phyloP scores from a whole-genome alignment of 2,113 vertebrate genomes.

The Indri indri region DNA sequence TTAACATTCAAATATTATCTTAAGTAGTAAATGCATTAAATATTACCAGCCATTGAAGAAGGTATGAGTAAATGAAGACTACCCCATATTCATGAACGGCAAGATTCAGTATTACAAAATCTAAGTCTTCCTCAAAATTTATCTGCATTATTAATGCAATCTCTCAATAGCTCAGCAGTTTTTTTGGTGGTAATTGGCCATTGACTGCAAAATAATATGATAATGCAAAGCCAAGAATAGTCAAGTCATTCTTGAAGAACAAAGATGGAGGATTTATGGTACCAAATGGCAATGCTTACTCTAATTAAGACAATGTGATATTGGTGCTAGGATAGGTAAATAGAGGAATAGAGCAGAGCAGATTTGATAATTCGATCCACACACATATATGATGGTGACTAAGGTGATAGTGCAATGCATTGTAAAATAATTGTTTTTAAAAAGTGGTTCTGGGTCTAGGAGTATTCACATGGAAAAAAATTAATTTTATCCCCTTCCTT shows the following conservation, averaged over 20 bases:
- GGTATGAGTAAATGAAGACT: neutral
- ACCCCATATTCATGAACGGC: neutral
- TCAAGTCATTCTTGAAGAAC: neutral
- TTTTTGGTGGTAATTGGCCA: neutral
- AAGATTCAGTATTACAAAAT: neutral
- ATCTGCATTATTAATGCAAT: neutral
- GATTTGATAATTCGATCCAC: neutral
- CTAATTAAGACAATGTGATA: neutral
- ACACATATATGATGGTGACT: neutral
- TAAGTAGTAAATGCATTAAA: neutral
- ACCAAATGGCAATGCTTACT: neutral
- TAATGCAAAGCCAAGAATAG: neutral
- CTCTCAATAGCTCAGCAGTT: neutral
- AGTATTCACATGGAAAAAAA: neutral
- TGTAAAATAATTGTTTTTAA: neutral
- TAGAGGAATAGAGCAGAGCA: neutral
- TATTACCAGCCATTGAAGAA: neutral
- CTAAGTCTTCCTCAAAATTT: neutral
- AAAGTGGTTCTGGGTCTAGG: neutral
- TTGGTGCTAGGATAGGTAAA: neutral
- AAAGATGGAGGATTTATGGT: neutral
- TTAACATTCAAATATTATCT: neutral
- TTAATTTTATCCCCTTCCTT: neutral
- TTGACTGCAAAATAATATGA: neutral
- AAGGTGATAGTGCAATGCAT: no score